These are phyloP conservation scores for Notolabrus celidotus DNA, from an alignment of 2,797 vertebrate genomes.

Conservation along the genomic window DNA sequence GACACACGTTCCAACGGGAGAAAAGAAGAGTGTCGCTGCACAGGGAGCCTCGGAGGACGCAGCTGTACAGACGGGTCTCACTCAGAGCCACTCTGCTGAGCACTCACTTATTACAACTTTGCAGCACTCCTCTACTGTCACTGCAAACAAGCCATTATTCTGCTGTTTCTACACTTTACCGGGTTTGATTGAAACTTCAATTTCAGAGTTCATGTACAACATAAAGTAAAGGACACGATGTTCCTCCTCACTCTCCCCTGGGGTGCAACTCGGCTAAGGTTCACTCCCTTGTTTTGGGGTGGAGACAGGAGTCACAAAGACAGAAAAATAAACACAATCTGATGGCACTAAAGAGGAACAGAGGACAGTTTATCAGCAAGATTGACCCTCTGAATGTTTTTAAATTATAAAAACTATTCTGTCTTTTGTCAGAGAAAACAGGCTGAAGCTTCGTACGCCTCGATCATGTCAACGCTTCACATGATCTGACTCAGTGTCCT, in stretches of 20 bases:
- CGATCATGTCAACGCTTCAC: neutral
- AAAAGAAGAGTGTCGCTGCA: constrained; percentile 9
- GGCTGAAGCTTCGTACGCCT: neutral
- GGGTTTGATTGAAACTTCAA: neutral
- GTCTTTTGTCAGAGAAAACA: neutral
- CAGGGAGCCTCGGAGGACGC: neutral
- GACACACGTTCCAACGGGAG: constrained; percentile 38
- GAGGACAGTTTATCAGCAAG: neutral
- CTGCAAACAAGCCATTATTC: neutral
- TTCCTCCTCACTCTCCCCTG: neutral
- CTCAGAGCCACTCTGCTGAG: neutral
- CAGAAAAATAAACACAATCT: neutral
- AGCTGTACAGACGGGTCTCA: neutral
- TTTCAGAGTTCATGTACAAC: neutral
- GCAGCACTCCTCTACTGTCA: neutral
- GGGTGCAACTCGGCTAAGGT: neutral
- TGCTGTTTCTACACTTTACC: neutral
- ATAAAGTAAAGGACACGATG: neutral
- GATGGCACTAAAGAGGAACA: constrained; percentile 5
- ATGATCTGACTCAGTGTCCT: neutral
- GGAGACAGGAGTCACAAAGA: neutral
- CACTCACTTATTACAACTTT: neutral
- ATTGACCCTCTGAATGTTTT: too few relatives aligned
- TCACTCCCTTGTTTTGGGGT: neutral
- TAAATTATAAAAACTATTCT: too few relatives aligned